Evolutionary conservation across 2,888 invertebrate genomes (phyloP).

Genomic region (Maniola hyperantus): DNA sequence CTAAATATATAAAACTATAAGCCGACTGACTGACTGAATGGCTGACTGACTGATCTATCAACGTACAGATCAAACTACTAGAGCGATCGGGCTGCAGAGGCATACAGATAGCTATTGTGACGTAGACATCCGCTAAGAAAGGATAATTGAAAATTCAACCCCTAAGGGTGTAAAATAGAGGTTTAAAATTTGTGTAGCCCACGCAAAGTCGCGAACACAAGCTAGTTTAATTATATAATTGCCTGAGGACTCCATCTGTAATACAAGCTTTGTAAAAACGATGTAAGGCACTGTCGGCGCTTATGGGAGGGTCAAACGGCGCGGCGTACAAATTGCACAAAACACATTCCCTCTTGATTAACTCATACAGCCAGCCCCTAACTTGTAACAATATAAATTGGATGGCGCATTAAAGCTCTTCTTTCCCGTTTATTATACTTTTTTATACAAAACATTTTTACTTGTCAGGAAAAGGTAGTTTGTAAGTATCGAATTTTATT

Average conservation of each 20-base stretch:
- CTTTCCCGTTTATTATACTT: constrained; percentile 4
- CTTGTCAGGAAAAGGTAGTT: neutral
- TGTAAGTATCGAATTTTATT: too few relatives aligned
- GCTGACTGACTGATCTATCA: too few relatives aligned
- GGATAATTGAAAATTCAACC: too few relatives aligned
- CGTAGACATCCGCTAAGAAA: too few relatives aligned
- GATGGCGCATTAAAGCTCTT: constrained; percentile 8
- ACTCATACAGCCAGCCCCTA: constrained; percentile 44
- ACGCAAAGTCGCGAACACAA: too few relatives aligned
- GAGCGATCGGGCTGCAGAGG: too few relatives aligned
- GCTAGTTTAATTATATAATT: neutral
- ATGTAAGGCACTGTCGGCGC: constrained; percentile 45
- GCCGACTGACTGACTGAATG: too few relatives aligned
- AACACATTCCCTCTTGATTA: constrained; percentile 71
- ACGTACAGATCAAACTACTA: too few relatives aligned
- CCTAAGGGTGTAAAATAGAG: too few relatives aligned
- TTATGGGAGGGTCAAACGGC: constrained; percentile 70
- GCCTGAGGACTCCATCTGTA: neutral
- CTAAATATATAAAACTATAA: too few relatives aligned
- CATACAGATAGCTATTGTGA: too few relatives aligned
- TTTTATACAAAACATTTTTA: neutral
- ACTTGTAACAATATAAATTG: constrained; percentile 21
- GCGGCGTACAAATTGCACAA: constrained; percentile 67
- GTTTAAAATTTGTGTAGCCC: too few relatives aligned
- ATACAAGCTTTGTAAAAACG: constrained; percentile 8